These are phyloP conservation scores for Eremophila alpestris DNA, from an alignment of 2,797 vertebrate species.

Conservation along the genomic window DNA sequence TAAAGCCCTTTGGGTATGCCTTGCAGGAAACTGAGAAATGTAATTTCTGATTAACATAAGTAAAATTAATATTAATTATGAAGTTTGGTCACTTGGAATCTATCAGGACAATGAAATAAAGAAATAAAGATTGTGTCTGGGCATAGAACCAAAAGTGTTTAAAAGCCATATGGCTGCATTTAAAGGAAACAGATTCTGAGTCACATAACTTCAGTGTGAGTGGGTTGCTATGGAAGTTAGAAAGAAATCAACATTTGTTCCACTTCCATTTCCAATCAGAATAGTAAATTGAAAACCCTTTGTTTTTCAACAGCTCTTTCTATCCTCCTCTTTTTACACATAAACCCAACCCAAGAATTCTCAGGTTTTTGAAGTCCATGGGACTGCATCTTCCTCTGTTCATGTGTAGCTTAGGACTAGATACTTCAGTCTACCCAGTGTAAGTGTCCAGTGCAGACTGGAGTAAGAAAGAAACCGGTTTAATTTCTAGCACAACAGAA, in stretches of 20 bases:
- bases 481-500: background rate
- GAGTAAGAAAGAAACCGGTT: background rate
- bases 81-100: background rate
- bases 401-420: rapidly evolving
- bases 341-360: background rate
- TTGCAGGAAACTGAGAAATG: background rate
- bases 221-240: conserved; percentile 56
- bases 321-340: background rate
- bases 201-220: conserved; percentile 1
- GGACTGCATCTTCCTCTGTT: background rate
- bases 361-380: rapidly evolving
- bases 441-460: background rate
- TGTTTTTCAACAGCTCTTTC: background rate
- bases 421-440: background rate
- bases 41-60: background rate
- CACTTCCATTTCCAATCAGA: background rate
- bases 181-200: conserved; percentile 52
- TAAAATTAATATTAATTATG: background rate
- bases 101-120: conserved; percentile 7
- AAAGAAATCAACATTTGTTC: conserved; percentile 33
- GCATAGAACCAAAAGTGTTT: conserved; percentile 17
- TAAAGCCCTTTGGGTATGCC: background rate
- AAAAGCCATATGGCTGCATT: conserved; percentile 56
- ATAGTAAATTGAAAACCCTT: background rate
- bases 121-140: conserved; percentile 16